Evolutionary conservation across 2,113 vertebrate species (phyloP), one percentile per base, ranked within the genome.

Genomic region (Nyctereutes procyonoides): DNA sequence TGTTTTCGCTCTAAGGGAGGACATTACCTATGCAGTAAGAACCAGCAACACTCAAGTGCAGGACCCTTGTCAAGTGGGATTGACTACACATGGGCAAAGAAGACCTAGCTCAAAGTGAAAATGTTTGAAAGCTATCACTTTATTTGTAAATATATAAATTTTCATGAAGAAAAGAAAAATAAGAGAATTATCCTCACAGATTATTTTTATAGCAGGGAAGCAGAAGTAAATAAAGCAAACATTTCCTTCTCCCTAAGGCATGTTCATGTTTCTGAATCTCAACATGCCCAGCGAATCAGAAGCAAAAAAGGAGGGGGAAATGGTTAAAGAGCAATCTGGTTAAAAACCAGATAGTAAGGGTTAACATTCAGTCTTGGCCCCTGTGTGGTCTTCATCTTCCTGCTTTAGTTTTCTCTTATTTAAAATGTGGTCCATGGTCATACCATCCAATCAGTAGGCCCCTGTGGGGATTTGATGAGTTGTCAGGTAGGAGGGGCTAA

Each of bases 221-320:
- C 8, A 32, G 65, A 56, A 58, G 30, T 38, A 92, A 91, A 85
- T 55, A 85, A 91, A 48, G 53, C 73, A 80, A 90, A 88, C 77
- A 74, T 88, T 88, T 76, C 53, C 74, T 67, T 87, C 71, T 94
- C 71, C 77, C 77, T 56, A 56, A 56, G 58, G 30, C 63, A 48
- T 62, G 88, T 81, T 83, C 26, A 14, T 88, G 81, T 85, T 88
- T 93, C 81, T 85, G 80, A 90, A 88, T 94, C 83, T 67, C 16
- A 85, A 28, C 35, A 53, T 13, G 13, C 26, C 53, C 79, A 32
- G 4, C 28, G 85, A 58, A 88, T 7, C 82, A 48, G 76, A 94
- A 97, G 65, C 60, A 86, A 56, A 83, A 79, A 74, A 43, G 53
- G 63, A 92, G 13, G 22, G 30, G 48, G 51, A 35, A 63, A 56